phyloP scores from a whole-genome alignment of 2,113 vertebrate genomes.

The Heliornis fulica region DNA sequence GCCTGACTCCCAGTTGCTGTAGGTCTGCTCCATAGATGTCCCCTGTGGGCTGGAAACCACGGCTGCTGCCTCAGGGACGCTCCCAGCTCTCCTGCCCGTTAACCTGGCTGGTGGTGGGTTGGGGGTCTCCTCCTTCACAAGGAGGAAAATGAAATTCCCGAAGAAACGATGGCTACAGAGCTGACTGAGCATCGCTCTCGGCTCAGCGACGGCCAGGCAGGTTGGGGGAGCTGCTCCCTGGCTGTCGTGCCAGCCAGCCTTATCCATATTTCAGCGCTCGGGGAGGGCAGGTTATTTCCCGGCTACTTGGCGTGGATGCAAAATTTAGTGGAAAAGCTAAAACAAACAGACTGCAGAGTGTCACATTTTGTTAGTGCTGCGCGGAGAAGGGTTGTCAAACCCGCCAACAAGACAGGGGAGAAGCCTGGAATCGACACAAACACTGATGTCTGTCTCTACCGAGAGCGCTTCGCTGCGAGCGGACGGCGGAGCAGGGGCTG shows the following conservation, averaged over 20 bases:
- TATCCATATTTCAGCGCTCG: background rate
- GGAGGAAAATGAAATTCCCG: background rate
- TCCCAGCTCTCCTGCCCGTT: rapidly evolving
- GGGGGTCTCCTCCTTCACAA: background rate
- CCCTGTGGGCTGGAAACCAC: rapidly evolving
- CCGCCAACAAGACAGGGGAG: background rate
- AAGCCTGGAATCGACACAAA: background rate
- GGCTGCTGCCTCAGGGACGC: rapidly evolving
- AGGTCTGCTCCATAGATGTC: no score
- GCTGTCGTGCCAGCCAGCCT: rapidly evolving
- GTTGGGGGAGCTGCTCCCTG: background rate
- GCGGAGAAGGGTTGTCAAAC: background rate
- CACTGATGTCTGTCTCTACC: background rate
- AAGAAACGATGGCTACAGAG: background rate
- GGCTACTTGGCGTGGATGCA: background rate
- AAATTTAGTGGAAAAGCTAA: background rate
- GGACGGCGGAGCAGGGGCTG: background rate
- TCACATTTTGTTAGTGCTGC: background rate
- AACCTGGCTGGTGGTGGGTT: rapidly evolving
- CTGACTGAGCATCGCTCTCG: rapidly evolving
- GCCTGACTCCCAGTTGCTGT: rapidly evolving
- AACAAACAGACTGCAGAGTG: background rate
- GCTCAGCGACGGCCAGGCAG: rapidly evolving
- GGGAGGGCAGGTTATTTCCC: background rate
- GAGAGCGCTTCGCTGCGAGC: background rate